Conservation (phyloP, 2,797 vertebrate species). For the Mustela erminea region DNA sequence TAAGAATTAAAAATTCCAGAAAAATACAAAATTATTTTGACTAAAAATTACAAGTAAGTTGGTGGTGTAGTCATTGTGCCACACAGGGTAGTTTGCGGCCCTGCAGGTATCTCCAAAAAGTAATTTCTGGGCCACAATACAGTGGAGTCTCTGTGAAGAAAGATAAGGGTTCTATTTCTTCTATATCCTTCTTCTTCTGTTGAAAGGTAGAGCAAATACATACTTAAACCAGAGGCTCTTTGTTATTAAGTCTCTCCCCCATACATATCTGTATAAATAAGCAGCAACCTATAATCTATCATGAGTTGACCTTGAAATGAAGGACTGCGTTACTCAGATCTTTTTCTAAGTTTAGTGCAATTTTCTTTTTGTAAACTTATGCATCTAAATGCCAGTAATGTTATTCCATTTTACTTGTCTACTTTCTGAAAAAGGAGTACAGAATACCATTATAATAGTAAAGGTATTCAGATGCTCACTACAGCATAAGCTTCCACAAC, state of each 20-base stretch:
- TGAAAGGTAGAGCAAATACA: conserved; percentile 21
- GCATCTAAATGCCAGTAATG: neutral
- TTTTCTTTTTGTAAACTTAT: conserved; percentile 20
- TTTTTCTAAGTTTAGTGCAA: neutral
- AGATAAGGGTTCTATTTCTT: neutral
- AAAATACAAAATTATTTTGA: conserved; percentile 42
- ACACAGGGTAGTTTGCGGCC: neutral
- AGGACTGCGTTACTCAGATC: neutral
- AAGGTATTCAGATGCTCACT: neutral
- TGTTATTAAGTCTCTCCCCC: neutral
- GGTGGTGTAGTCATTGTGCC: neutral
- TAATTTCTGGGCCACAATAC: conserved; percentile 1
- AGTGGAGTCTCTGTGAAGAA: neutral
- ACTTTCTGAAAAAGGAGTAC: neutral
- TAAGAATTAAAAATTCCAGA: conserved; percentile 22
- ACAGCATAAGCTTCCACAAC: conserved; percentile 27
- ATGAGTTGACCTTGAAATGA: neutral
- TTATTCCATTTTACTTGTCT: neutral
- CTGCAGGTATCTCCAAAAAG: neutral
- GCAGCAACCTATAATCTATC: neutral
- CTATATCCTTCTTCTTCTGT: neutral
- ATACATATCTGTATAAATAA: neutral
- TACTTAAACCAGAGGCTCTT: neutral
- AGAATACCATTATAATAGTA: neutral
- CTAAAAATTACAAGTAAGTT: conserved; percentile 6